Evolutionary conservation across 2,888 invertebrate genomes (phyloP).

Genomic region (Pachydiplax longipennis): DNA sequence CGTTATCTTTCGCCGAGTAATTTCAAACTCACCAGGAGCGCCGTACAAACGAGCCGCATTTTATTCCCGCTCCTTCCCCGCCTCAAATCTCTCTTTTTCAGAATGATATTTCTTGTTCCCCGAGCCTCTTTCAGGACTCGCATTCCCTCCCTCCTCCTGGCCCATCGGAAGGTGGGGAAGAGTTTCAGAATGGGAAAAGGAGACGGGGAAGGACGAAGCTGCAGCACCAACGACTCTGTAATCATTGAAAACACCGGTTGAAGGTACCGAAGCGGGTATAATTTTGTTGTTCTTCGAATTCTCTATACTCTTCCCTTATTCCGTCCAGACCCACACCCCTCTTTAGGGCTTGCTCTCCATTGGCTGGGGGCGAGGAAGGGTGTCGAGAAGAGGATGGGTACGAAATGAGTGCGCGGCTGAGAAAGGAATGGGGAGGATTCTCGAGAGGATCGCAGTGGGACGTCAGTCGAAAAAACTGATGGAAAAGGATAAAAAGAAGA

Average conservation of each 20-base stretch:
- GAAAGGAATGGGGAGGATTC: not conserved
- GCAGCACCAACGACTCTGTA: constrained; percentile 39
- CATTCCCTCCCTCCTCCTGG: not conserved
- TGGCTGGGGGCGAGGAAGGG: not conserved
- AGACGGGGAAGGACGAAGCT: not conserved
- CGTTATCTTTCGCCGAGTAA: too few species aligned
- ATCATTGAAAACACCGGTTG: constrained; percentile 37
- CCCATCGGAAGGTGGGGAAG: not conserved
- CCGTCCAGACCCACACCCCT: not conserved
- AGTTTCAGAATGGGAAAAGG: not conserved
- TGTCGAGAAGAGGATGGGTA: not conserved
- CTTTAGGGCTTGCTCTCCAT: not conserved
- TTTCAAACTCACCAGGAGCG: not conserved
- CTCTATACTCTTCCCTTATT: not conserved
- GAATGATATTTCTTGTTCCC: constrained; percentile 23
- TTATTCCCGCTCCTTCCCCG: not conserved
- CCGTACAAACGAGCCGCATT: not conserved
- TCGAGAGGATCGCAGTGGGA: not conserved
- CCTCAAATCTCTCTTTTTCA: not conserved
- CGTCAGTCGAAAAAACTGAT: not conserved
- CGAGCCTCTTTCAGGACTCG: not conserved
- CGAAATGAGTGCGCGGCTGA: not conserved
- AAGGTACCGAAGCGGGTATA: constrained; percentile 40
- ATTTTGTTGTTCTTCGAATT: constrained; percentile 47
- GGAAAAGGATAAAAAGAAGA: too few species aligned